Conservation (phyloP, 2,888 invertebrate species). For the Anoplius nigerrimus region DNA sequence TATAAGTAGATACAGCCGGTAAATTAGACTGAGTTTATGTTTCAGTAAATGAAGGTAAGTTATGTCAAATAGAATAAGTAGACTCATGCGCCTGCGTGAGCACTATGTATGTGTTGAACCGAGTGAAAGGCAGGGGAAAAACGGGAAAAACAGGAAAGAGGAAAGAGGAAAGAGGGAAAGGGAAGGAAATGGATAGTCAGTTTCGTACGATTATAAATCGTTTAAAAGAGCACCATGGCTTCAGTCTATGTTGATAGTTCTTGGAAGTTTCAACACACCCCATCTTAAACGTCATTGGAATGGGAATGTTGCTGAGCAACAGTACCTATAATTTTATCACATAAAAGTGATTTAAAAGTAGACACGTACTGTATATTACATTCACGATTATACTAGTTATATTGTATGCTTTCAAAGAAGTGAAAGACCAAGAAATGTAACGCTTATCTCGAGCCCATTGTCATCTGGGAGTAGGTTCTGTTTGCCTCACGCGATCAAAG, state of each 20-base stretch:
- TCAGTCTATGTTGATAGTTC: constrained; percentile 54
- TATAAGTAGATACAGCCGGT: no score
- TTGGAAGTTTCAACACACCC: constrained; percentile 47
- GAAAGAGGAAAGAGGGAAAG: no score
- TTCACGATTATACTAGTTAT: constrained; percentile 49
- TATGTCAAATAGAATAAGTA: no score
- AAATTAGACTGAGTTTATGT: no score
- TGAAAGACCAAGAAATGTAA: constrained; percentile 46
- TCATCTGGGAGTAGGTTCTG: constrained; percentile 71
- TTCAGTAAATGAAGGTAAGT: no score
- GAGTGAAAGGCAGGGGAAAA: no score
- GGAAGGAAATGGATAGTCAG: no score
- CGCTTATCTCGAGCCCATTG: constrained; percentile 66
- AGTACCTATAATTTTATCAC: constrained; percentile 63
- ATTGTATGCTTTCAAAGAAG: constrained; percentile 49
- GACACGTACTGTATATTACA: constrained; percentile 49
- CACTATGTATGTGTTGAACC: constrained; percentile 10
- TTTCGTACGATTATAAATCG: constrained; percentile 49
- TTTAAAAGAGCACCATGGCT: constrained; percentile 56
- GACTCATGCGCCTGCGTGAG: no score
- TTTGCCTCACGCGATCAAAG: constrained; percentile 65
- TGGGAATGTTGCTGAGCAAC: constrained; percentile 62
- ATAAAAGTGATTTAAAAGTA: constrained; percentile 49
- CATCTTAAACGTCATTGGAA: constrained; percentile 61
- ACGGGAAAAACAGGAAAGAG: no score